A percentile compares a stretch with the other conserved stretches of the same genome.
Conservation (phyloP, 1,140 invertebrate species). For the Copidosoma floridanum region DNA sequence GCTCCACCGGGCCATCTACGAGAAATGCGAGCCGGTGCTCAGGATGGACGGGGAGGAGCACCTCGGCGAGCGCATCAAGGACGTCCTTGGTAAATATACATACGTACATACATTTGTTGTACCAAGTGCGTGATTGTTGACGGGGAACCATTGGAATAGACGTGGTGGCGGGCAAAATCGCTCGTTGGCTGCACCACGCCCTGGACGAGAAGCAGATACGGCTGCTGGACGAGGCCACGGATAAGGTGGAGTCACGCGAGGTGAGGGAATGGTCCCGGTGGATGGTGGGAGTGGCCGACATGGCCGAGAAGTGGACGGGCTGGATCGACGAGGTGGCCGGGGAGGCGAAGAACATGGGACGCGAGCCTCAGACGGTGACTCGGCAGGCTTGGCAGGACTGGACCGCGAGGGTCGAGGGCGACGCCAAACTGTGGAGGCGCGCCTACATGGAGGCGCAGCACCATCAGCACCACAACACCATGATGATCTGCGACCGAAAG, state of each 20-base stretch:
- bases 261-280: constrained; percentile 36
- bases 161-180: constrained; percentile 41
- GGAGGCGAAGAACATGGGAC: constrained; percentile 18
- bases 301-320: constrained; percentile 32
- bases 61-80: constrained; percentile 4
- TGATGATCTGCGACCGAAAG: constrained; percentile 30
- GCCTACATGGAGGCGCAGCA: constrained; percentile 39
- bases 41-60: constrained; percentile 25
- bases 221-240: constrained; percentile 30
- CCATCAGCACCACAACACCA: constrained; percentile 34
- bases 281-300: constrained; percentile 29
- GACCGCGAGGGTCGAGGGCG: constrained; percentile 33
- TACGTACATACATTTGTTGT: no score
- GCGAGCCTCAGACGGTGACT: constrained; percentile 32
- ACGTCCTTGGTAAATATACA: no score
- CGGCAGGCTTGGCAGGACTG: constrained; percentile 34
- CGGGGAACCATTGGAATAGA: no score
- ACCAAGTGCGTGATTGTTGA: no score
- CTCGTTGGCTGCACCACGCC: constrained; percentile 37
- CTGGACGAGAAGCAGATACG: constrained; percentile 31
- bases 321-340: constrained; percentile 37
- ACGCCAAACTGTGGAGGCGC: constrained; percentile 33
- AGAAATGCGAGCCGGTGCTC: constrained; percentile 30
- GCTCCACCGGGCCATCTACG: constrained; percentile 38
- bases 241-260: constrained; percentile 34